phyloP scores from a whole-genome alignment of 2,888 invertebrate genomes.

The Chaitophorus viminalis region DNA sequence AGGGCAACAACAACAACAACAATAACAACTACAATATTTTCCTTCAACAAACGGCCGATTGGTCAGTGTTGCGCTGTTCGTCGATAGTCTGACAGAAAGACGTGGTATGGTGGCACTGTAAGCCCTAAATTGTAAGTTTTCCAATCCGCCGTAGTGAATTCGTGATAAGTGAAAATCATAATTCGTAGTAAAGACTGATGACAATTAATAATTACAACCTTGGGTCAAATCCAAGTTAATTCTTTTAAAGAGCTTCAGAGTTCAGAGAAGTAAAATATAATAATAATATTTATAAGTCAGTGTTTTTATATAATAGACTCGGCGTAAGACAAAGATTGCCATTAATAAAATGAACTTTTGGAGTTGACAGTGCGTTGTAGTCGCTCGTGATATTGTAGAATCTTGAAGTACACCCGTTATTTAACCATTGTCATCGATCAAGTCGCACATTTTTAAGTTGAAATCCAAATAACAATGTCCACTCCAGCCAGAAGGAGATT shows the following conservation, averaged over 20 bases:
- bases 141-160: background rate
- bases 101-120: conserved; percentile 45
- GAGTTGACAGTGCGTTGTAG: conserved; percentile 48
- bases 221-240: conserved; percentile 53
- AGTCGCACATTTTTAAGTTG: background rate
- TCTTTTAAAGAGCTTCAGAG: background rate
- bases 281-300: background rate
- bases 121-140: conserved; percentile 18
- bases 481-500: conserved; percentile 98
- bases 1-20: no score
- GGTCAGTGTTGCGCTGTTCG: background rate
- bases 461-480: conserved; percentile 77
- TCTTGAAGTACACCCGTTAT: background rate
- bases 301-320: conserved; percentile 45
- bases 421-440: background rate
- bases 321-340: conserved; percentile 25
- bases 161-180: conserved; percentile 48
- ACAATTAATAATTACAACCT: conserved; percentile 60
- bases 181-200: background rate
- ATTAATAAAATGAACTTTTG: conserved; percentile 48
- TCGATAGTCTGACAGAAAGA: background rate
- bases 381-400: background rate
- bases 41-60: background rate
- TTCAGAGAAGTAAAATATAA: background rate
- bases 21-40: background rate